phyloP scores from a whole-genome alignment of 2,888 invertebrate species.

The Eretmocerus hayati region DNA sequence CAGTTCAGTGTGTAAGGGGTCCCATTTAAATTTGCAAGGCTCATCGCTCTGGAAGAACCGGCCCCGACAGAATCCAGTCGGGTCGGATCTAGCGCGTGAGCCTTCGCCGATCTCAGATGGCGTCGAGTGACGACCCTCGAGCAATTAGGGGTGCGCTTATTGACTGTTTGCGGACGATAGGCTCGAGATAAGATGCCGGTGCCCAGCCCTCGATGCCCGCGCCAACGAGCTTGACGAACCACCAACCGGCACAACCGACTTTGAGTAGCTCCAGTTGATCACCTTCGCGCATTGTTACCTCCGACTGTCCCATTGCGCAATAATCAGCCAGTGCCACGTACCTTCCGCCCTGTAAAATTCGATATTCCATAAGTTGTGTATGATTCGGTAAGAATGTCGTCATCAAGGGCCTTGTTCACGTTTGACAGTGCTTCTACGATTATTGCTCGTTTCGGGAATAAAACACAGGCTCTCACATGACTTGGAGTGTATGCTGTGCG shows the following conservation, averaged over 20 bases:
- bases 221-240: constrained; percentile 83
- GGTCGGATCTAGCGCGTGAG: constrained; percentile 43
- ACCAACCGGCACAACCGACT: constrained; percentile 93
- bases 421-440: not conserved
- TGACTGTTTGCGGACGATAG: constrained; percentile 62
- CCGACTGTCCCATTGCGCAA: constrained; percentile 82
- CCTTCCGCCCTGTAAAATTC: constrained; percentile 59
- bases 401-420: not conserved
- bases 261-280: constrained; percentile 84
- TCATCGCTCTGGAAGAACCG: no score
- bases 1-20: no score
- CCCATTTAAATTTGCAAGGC: no score
- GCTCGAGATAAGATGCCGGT: constrained; percentile 86
- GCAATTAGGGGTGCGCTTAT: no score
- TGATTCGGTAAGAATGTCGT: not conserved
- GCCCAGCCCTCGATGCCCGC: constrained; percentile 83
- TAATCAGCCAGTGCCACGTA: constrained; percentile 89
- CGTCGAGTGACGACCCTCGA: no score
- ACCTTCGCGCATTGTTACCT: constrained; percentile 84
- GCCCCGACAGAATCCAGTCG: no score
- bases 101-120: constrained; percentile 46
- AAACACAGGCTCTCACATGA: no score
- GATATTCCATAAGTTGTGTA: no score
- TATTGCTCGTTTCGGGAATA: constrained; percentile 1
- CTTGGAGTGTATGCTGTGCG: no score